phyloP scores from a whole-genome alignment of 2,797 vertebrate genomes.

The Anisognathus igniventris region DNA sequence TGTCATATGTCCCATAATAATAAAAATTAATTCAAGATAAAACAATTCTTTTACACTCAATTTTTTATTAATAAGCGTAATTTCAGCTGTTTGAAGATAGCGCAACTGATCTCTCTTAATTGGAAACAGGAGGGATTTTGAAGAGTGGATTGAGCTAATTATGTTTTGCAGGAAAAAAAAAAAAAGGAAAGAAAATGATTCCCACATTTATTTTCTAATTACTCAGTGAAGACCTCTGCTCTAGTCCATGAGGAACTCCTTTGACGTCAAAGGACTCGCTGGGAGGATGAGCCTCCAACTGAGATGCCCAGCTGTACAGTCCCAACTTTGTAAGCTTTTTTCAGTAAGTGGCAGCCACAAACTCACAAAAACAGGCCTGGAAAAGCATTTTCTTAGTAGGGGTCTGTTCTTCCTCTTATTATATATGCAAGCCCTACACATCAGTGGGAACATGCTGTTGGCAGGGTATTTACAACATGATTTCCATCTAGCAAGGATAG shows the following conservation, averaged over 20 bases:
- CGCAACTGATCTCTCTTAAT: constrained; percentile 60
- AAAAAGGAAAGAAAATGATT: constrained; percentile 29
- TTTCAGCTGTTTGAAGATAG: constrained; percentile 57
- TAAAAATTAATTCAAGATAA: constrained; percentile 58
- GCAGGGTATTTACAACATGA: neutral
- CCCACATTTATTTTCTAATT: constrained; percentile 66
- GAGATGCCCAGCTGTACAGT: neutral
- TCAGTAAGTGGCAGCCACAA: neutral
- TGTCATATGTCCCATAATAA: constrained; percentile 29
- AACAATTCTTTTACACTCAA: constrained; percentile 38
- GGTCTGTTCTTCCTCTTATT: neutral
- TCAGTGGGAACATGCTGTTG: constrained; percentile 5
- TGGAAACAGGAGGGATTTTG: constrained; percentile 61
- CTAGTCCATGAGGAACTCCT: constrained; percentile 45
- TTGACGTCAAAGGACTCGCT: constrained; percentile 47
- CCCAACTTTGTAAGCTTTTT: neutral
- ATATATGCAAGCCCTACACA: neutral
- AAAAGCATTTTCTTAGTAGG: neutral
- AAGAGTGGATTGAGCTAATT: constrained; percentile 62
- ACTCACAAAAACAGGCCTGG: neutral
- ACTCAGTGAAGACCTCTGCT: constrained; percentile 56
- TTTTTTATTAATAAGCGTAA: constrained; percentile 63
- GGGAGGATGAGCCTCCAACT: constrained; percentile 33
- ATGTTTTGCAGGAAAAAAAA: constrained; percentile 18
- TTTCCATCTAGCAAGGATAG: neutral